Conservation (phyloP, 2,113 vertebrate species). For the Toxotes chatareus region DNA sequence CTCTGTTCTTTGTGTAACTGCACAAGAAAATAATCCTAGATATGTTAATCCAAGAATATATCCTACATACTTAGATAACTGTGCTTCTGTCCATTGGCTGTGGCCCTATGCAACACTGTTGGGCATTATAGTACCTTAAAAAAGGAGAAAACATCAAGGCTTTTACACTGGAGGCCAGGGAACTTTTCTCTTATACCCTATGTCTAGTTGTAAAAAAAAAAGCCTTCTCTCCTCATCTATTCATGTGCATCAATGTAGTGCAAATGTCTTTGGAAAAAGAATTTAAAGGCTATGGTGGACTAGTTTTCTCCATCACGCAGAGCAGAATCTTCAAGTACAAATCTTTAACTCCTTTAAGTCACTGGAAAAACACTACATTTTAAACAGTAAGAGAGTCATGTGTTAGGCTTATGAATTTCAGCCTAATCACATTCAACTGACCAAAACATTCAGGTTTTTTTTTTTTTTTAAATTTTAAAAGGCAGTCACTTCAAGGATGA, state of each 20-base stretch:
- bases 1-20: neutral
- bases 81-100: neutral
- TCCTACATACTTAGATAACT: neutral
- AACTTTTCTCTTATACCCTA: neutral
- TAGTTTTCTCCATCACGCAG: neutral
- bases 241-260: neutral
- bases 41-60: neutral
- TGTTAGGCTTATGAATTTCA: neutral
- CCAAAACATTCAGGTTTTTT: neutral
- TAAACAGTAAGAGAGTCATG: neutral
- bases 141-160: neutral
- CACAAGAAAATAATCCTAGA: neutral
- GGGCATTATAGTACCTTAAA: neutral
- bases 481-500: neutral
- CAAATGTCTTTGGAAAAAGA: neutral
- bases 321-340: neutral
- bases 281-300: neutral
- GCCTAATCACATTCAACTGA: neutral
- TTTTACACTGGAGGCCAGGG: neutral
- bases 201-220: neutral
- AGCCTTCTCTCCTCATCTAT: neutral
- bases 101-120: neutral
- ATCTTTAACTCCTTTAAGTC: neutral
- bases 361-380: neutral
- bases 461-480: neutral